A percentile compares a stretch with the other conserved stretches of the same genome.
phyloP scores from a whole-genome alignment of 2,888 invertebrate species.

The Scaptomyza polygonia region DNA sequence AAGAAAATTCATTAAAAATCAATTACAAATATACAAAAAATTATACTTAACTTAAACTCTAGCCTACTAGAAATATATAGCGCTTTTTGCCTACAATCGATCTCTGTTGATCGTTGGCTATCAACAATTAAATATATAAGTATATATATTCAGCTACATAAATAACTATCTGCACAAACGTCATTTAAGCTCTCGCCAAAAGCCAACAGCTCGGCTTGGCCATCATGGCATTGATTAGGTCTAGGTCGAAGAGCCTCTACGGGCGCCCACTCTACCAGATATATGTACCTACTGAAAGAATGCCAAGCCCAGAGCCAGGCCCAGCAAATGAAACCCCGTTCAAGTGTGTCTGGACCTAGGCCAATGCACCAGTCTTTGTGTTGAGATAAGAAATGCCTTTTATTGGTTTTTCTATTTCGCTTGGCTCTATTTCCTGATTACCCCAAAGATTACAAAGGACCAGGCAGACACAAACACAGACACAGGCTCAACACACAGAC shows the following conservation, averaged over 20 bases:
- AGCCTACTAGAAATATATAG: background rate
- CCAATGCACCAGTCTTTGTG: slow-evolving; percentile 16
- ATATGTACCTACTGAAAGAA: slow-evolving; percentile 28
- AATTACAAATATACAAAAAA: background rate
- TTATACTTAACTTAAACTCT: background rate
- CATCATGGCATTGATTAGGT: slow-evolving; percentile 58
- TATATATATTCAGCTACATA: background rate
- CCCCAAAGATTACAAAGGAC: slow-evolving; percentile 52
- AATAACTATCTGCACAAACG: slow-evolving; percentile 48
- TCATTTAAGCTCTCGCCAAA: slow-evolving; percentile 44
- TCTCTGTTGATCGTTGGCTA: slow-evolving; percentile 6
- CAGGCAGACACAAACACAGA: slow-evolving; percentile 12
- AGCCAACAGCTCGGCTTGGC: slow-evolving; percentile 29
- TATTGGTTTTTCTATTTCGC: slow-evolving; percentile 69
- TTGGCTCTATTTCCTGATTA: slow-evolving; percentile 71
- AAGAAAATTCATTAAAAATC: slow-evolving; percentile 16
- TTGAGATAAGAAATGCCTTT: slow-evolving; percentile 74
- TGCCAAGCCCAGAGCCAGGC: slow-evolving; percentile 7
- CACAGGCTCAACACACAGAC: background rate
- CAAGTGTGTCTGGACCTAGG: slow-evolving; percentile 9
- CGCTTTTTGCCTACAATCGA: too few species aligned
- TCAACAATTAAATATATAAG: slow-evolving; percentile 16
- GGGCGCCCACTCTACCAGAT: slow-evolving; percentile 52
- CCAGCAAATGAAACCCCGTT: background rate
- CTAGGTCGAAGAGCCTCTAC: slow-evolving; percentile 61